Base-by-base conservation (phyloP, 1,140 invertebrate genomes). In the Thalassaphorura encarpata region DNA sequence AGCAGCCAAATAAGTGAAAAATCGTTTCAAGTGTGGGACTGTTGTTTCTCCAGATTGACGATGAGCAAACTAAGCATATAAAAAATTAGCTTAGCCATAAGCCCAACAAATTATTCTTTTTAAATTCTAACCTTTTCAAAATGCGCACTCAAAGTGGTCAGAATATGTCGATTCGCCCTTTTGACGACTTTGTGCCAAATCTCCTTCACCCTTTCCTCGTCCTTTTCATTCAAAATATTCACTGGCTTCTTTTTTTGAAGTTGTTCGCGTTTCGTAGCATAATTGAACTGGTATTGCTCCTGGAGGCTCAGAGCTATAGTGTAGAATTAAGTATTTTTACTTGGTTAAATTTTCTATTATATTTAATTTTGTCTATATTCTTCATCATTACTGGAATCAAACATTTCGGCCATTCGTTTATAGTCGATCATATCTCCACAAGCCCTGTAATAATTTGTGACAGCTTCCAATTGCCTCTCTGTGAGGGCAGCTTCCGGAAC, bases 361-460 rank as follows among this genome's bases (percentile, higher is more conserved):
- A 19, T 11, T 42, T 19, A 5, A 42, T 15, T n/a, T n/a, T n/a
- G n/a, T n/a, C n/a, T n/a, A n/a, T n/a, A n/a, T n/a, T n/a, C n/a
- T n/a, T 8, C 33, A 11, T 36, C 33, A 36, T 54, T 43, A 63
- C 62, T 58, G 3, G 62, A 64, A 29, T 64, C 59, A 42, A 64
- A 64, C 62, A 64, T 64, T 8, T 57, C 58, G n/a, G 58, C 53
- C 58, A 64, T 61, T 28, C 59, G 27, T 41, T 57, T 54, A 50
- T 64, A 64, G 29, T 64, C 56, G 45, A 64, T 64, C 28, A 48
- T 58, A 29, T 56, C 49, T 28, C 58, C 62, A 54, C 58, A 61
- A 6, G 58, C 62, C 39, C 62, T 19, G 46, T 61, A 64, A 54
- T 64, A 64, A 48, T 64, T 64, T 18, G 62, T 61, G 21, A 64